Base-by-base conservation (phyloP, 2,797 vertebrate genomes). In the Pseudocheirus occidentalis region DNA sequence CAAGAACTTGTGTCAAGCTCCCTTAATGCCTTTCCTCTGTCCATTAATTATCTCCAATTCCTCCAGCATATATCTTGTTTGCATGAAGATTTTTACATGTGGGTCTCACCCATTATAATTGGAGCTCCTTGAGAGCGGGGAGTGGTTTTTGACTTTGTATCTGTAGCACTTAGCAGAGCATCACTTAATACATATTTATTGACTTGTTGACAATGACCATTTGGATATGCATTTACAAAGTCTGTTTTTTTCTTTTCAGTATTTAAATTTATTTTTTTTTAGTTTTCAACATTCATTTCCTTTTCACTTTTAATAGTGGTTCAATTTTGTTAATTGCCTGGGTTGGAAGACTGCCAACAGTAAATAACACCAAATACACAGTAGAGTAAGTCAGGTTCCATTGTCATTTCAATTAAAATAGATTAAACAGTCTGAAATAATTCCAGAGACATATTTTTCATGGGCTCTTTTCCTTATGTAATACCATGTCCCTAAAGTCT, bases 351-450 rank as follows among this genome's bases (percentile, higher is more conserved):
- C 91, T 95, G 31, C 59, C 31, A 34, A 90, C 0, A 1, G 11
- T 55, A 46, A 93, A 40, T 50, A 93, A 90, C 4, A 58, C 11
- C 58, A 93, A 62, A 50, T 89, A 90, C 91, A 90, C 57, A 54
- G 6, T 29, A 29, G 2, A 9, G 18, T 27, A 95, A 90, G 2
- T 0, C 34, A 16, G 52, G 58, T 9, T 66, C 50, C 55, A 50
- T 50, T 0, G 66, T 92, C 54, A 1, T 89, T 55, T 13, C 18
- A 95, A 50, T 27, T 4, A 56, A 58, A 40, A 5, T 50, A 90
- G 40, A 27, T 56, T 52, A 94, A 90, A 87, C 52, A 18, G 4
- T 93, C 93, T 58, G 50, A 91, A 95, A 55, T 13, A 95, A 58
- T 87, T 31, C 14, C 31, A 31, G 90, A 0, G 73, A 24, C 13